phyloP scores from a whole-genome alignment of 2,888 invertebrate genomes.

The Masnerella sp. region DNA sequence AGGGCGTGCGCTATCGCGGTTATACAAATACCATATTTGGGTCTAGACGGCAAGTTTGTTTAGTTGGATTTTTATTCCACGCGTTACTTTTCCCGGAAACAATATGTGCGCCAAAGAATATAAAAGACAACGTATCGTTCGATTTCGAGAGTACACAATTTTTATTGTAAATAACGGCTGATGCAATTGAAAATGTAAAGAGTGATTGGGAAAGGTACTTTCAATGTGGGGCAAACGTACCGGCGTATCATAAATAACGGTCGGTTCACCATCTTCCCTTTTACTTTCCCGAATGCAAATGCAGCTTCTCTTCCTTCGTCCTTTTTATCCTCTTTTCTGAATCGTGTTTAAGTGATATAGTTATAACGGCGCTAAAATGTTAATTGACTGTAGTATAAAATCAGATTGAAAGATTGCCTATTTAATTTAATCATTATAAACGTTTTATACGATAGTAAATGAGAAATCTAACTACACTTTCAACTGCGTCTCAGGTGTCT shows the following conservation, averaged over 20 bases:
- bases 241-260: conserved; percentile 14
- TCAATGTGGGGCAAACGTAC: conserved; percentile 13
- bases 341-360: not conserved
- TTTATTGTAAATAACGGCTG: conserved; percentile 40
- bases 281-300: conserved; percentile 15
- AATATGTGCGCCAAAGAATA: conserved; percentile 23
- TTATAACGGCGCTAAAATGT: conserved; percentile 18
- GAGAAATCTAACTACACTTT: conserved; percentile 70
- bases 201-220: conserved; percentile 36
- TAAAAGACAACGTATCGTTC: conserved; percentile 54
- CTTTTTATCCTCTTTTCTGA: not conserved
- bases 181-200: conserved; percentile 52
- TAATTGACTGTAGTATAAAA: conserved; percentile 31
- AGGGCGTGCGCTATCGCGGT: conserved; percentile 66
- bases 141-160: conserved; percentile 24
- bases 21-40: conserved; percentile 71
- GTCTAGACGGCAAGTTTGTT: conserved; percentile 70
- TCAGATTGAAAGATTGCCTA: conserved; percentile 39
- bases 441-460: conserved; percentile 46
- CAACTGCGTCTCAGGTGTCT: conserved; percentile 73
- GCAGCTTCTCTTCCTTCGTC: not conserved
- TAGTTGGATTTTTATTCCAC: conserved; percentile 29
- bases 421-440: conserved; percentile 52
- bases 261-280: conserved; percentile 6
- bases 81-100: conserved; percentile 15